Conservation (phyloP, 2,888 invertebrate genomes). For the Conistra vaccinii region DNA sequence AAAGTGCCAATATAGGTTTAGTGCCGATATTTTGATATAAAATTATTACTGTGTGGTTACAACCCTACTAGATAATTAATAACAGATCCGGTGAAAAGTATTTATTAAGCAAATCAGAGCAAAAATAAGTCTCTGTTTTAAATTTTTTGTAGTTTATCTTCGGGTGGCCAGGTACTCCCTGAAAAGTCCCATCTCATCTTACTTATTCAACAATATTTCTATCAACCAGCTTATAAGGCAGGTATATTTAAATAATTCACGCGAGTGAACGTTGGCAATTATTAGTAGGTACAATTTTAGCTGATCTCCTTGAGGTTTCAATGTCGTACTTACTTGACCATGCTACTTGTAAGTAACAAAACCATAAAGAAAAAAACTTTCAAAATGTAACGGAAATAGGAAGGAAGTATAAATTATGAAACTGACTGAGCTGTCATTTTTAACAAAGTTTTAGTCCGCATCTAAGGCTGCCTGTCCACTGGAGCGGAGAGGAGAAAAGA, state of each 20-base stretch:
- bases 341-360: neutral
- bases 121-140: neutral
- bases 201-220: neutral
- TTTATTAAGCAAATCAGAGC: neutral
- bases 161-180: too few relatives aligned
- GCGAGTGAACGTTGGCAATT: constrained; percentile 44
- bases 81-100: neutral
- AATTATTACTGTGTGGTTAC: neutral
- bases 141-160: neutral
- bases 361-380: neutral
- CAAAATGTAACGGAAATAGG: neutral
- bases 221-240: neutral
- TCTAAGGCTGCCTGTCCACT: too few relatives aligned
- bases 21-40: neutral
- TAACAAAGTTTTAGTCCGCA: neutral
- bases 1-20: neutral
- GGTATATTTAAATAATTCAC: constrained; percentile 20
- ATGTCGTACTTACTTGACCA: constrained; percentile 44
- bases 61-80: neutral
- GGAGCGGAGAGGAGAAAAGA: too few relatives aligned
- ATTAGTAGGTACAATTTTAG: constrained; percentile 19
- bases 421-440: neutral
- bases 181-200: neutral
- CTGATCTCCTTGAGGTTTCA: constrained; percentile 56
- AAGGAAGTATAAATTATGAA: constrained; percentile 11